Percentiles rank a stretch among this genome's conserved stretches.
Evolutionary conservation across 2,888 invertebrate genomes (phyloP).

Genomic region (Amphimallon solstitiale): DNA sequence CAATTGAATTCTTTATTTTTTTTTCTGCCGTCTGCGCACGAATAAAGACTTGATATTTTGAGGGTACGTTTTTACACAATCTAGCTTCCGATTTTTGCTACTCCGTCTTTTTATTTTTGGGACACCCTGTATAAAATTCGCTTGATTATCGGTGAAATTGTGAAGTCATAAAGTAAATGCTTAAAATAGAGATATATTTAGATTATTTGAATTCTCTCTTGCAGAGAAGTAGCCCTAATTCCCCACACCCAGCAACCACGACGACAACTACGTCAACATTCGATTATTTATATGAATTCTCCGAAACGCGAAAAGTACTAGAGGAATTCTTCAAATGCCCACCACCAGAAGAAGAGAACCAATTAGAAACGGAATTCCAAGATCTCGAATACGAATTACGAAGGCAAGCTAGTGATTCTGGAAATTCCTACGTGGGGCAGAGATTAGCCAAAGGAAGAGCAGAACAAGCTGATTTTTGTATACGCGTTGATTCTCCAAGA

Average conservation of each 20-base stretch:
- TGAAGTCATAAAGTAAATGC: not conserved
- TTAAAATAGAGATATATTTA: not conserved
- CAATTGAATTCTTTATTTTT: too few species aligned
- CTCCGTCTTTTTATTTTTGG: too few species aligned
- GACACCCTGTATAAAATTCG: too few species aligned
- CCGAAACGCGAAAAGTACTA: conserved; percentile 89
- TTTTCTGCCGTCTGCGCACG: too few species aligned
- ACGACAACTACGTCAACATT: conserved; percentile 73
- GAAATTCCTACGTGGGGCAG: conserved; percentile 82
- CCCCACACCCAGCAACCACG: conserved; percentile 47
- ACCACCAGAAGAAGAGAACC: conserved; percentile 71
- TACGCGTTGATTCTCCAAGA: conserved; percentile 69
- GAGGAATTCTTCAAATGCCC: conserved; percentile 93
- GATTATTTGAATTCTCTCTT: too few species aligned
- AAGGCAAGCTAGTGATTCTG: conserved; percentile 70
- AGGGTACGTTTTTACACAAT: too few species aligned
- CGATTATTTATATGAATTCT: conserved; percentile 91
- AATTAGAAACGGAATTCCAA: conserved; percentile 67
- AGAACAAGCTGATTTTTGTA: conserved; percentile 60
- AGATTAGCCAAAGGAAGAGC: conserved; percentile 72
- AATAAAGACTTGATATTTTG: too few species aligned
- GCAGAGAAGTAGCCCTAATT: conserved; percentile 46
- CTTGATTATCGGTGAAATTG: not conserved
- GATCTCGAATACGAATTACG: conserved; percentile 83
- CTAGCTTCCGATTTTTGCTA: too few species aligned